These are phyloP conservation scores for Rostratula benghalensis DNA, from an alignment of 2,113 vertebrate genomes.

Conservation along the genomic window DNA sequence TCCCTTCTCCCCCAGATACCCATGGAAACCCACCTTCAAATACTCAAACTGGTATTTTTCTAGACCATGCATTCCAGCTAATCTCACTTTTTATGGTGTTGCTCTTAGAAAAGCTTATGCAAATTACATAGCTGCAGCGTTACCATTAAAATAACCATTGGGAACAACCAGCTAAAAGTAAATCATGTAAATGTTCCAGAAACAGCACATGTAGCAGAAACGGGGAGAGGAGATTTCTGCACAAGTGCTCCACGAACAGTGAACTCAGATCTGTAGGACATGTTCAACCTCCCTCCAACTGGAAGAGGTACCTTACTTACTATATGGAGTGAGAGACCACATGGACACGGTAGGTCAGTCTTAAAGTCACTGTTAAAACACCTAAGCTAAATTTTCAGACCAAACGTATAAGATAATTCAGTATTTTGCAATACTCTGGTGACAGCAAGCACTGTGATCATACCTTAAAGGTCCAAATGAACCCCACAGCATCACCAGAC, in stretches of 20 bases:
- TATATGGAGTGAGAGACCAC: neutral
- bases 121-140: neutral
- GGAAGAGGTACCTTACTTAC: neutral
- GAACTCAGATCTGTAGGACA: neutral
- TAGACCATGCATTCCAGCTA: neutral
- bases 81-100: neutral
- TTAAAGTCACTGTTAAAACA: neutral
- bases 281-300: neutral
- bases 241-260: neutral
- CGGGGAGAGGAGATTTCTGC: neutral
- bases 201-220: neutral
- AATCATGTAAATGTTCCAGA: neutral
- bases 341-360: neutral
- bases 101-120: neutral
- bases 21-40: neutral
- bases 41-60: neutral
- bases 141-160: constrained; percentile 5
- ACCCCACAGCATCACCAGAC: neutral
- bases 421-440: neutral
- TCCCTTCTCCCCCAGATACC: neutral
- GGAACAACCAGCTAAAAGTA: constrained; percentile 32
- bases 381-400: neutral
- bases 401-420: neutral
- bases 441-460: fast-evolving
- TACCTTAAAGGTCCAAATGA: neutral